A percentile compares a stretch with the other conserved stretches of the same genome.
Conservation (phyloP, 2,797 vertebrate genomes). For the Epinephelus coioides region DNA sequence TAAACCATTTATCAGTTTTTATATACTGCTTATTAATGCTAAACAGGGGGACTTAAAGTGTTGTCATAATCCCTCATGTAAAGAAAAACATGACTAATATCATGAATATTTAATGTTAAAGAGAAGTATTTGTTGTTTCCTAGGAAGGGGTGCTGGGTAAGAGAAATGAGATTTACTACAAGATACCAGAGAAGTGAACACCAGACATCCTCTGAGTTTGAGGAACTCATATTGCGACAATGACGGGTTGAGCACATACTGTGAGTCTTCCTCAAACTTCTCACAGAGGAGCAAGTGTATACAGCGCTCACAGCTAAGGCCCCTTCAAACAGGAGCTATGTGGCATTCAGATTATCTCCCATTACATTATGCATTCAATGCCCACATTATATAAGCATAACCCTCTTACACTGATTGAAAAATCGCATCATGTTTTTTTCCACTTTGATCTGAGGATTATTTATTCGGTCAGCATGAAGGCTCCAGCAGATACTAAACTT, state of each 20-base stretch:
- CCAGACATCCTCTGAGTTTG: background rate
- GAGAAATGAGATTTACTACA: background rate
- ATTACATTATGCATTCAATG: constrained; percentile 36
- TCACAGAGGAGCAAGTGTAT: background rate
- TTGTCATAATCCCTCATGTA: no score
- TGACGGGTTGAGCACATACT: background rate
- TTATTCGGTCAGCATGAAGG: constrained; percentile 60
- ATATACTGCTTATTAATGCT: no score
- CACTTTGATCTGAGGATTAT: constrained; percentile 74
- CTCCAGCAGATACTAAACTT: constrained; percentile 62
- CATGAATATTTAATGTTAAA: background rate
- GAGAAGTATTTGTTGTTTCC: background rate
- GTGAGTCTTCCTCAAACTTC: constrained; percentile 10
- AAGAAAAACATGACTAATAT: background rate
- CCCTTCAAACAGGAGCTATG: background rate
- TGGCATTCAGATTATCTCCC: background rate
- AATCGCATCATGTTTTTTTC: constrained; percentile 42
- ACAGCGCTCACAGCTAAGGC: background rate
- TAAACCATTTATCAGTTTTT: background rate
- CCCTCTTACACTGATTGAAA: constrained; percentile 54
- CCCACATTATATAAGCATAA: constrained; percentile 56
- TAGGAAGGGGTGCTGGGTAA: background rate
- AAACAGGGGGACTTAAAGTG: no score
- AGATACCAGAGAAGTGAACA: background rate
- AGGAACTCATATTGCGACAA: constrained; percentile 36